These are phyloP conservation scores for Hyles vespertilio DNA, from an alignment of 1,140 invertebrate genomes.

Conservation along the genomic window DNA sequence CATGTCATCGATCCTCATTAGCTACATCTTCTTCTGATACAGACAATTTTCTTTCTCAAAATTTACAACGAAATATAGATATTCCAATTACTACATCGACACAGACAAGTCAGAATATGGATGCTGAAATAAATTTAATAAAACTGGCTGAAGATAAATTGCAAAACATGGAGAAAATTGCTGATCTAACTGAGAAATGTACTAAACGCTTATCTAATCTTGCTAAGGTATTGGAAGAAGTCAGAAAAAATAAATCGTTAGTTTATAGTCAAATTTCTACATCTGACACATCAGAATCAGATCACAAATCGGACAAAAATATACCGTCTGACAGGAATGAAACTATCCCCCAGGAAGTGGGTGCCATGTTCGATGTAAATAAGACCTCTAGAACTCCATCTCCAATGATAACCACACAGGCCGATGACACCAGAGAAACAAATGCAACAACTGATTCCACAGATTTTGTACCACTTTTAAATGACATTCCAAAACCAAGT, in stretches of 20 bases:
- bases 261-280: conserved; percentile 58
- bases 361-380: not conserved
- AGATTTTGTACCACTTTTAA: conserved; percentile 42
- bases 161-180: conserved; percentile 70
- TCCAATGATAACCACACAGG: conserved; percentile 8
- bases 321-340: not conserved
- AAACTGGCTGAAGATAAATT: conserved; percentile 61
- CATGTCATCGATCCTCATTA: not conserved
- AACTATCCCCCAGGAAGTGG: not conserved
- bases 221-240: conserved; percentile 75
- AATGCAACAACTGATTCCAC: conserved; percentile 5
- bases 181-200: conserved; percentile 74
- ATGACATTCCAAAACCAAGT: conserved; percentile 51
- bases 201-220: conserved; percentile 74
- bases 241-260: conserved; percentile 73
- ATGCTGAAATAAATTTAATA: conserved; percentile 50
- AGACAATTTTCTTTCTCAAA: conserved; percentile 1
- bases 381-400: conserved; percentile 7
- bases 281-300: conserved; percentile 55
- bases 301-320: conserved; percentile 44
- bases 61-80: conserved; percentile 16
- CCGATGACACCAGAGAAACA: conserved; percentile 12
- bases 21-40: conserved; percentile 3
- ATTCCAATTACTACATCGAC: conserved; percentile 41
- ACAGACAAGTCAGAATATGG: conserved; percentile 45